Percentiles rank a stretch among this genome's conserved stretches.
phyloP scores from a whole-genome alignment of 2,113 vertebrate species.

The Odobenus rosmarus region DNA sequence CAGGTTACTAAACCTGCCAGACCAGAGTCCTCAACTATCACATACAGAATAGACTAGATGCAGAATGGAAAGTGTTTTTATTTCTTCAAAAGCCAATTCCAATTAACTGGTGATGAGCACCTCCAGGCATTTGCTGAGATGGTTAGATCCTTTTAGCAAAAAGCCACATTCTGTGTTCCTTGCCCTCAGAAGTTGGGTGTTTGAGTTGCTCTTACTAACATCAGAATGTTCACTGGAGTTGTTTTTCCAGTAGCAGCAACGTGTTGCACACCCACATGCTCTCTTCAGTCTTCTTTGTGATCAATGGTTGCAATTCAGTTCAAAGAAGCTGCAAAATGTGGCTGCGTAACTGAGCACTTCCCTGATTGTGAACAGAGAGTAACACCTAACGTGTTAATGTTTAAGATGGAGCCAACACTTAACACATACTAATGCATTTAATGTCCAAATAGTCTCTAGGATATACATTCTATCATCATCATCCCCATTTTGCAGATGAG shows the following conservation, averaged over 20 bases:
- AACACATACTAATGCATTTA: neutral
- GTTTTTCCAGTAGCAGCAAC: neutral
- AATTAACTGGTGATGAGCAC: neutral
- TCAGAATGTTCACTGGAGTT: neutral
- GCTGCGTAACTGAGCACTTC: neutral
- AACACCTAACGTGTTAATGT: neutral
- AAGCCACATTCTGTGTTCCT: neutral
- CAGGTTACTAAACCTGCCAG: neutral
- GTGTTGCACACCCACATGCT: neutral
- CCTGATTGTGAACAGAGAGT: constrained; percentile 3
- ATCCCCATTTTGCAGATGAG: neutral
- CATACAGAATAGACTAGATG: neutral
- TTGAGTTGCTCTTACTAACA: neutral
- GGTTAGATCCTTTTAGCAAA: neutral
- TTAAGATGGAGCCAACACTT: neutral
- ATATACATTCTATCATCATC: neutral
- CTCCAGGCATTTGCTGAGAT: neutral
- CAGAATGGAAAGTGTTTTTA: neutral
- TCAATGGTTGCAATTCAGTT: neutral
- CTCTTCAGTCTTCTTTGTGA: neutral
- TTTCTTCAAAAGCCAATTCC: constrained; percentile 44
- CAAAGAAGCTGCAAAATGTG: neutral
- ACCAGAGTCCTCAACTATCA: neutral
- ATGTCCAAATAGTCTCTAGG: neutral
- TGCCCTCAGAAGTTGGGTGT: neutral